Conservation (phyloP, 1,140 invertebrate species). For the Bombus pyrosoma region DNA sequence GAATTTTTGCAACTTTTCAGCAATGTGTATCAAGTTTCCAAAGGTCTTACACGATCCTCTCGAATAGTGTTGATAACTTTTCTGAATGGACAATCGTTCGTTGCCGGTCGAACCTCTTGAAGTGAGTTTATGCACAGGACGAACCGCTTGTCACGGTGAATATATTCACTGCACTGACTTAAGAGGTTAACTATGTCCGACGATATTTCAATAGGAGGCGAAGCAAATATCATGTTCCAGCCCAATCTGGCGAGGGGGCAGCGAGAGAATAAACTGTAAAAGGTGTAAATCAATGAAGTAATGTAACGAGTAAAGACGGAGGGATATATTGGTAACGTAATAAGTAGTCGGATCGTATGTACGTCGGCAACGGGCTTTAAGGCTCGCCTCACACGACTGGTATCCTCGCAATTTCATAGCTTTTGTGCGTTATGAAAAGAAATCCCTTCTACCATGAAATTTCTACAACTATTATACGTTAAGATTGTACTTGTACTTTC, state of each 20-base stretch:
- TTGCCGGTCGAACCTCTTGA: not conserved
- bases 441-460: too few species aligned
- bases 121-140: slow-evolving; percentile 34
- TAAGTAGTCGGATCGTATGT: slow-evolving; percentile 52
- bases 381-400: slow-evolving; percentile 4
- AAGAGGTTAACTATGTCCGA: slow-evolving; percentile 47
- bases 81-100: slow-evolving; percentile 19
- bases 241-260: slow-evolving; percentile 29
- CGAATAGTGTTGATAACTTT: not conserved
- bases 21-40: not conserved
- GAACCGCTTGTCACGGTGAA: slow-evolving; percentile 42
- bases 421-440: not conserved
- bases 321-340: slow-evolving; percentile 52
- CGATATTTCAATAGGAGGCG: slow-evolving; percentile 55
- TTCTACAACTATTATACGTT: not conserved
- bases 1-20: not conserved
- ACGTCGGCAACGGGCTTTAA: slow-evolving; percentile 16
- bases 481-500: not conserved
- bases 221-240: slow-evolving; percentile 52
- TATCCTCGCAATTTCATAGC: not conserved
- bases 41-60: not conserved
- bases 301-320: slow-evolving; percentile 42
- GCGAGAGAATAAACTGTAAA: slow-evolving; percentile 44
- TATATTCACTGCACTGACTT: slow-evolving; percentile 51
- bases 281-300: slow-evolving; percentile 51